Evolutionary conservation across 2,113 vertebrate genomes (phyloP).

Genomic region (Martes martes): DNA sequence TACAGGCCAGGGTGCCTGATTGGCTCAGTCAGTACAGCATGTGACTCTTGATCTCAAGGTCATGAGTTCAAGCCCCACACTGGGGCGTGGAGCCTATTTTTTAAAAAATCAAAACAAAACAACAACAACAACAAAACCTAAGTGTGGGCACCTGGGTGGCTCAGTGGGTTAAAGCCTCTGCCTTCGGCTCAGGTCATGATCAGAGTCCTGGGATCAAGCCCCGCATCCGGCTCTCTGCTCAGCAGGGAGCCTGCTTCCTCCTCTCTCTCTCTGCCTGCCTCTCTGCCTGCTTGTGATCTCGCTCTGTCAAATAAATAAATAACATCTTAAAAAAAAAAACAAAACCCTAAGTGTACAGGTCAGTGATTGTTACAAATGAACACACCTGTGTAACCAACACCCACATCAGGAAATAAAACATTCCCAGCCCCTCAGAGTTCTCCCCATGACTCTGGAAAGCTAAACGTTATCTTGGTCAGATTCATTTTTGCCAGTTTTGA

Average conservation of each 20-base stretch:
- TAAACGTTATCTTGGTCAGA: neutral
- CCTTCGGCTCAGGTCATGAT: too few relatives aligned
- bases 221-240: too few relatives aligned
- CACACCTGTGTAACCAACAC: neutral
- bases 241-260: too few relatives aligned
- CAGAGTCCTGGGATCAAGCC: too few relatives aligned
- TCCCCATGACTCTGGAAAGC: neutral
- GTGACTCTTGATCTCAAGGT: neutral
- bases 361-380: neutral
- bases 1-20: neutral
- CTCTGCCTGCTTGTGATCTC: too few relatives aligned
- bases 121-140: neutral
- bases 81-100: neutral
- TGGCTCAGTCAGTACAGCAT: neutral
- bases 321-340: neutral
- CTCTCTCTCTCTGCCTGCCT: too few relatives aligned
- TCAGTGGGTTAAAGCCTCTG: too few relatives aligned
- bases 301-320: too few relatives aligned
- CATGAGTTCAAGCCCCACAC: neutral
- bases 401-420: neutral
- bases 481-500: neutral
- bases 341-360: neutral
- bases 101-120: neutral
- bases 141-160: neutral
- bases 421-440: neutral